These are phyloP conservation scores for Actinia tenebrosa DNA, from an alignment of 64 coral and sea anemone species.

Conservation along the genomic window DNA sequence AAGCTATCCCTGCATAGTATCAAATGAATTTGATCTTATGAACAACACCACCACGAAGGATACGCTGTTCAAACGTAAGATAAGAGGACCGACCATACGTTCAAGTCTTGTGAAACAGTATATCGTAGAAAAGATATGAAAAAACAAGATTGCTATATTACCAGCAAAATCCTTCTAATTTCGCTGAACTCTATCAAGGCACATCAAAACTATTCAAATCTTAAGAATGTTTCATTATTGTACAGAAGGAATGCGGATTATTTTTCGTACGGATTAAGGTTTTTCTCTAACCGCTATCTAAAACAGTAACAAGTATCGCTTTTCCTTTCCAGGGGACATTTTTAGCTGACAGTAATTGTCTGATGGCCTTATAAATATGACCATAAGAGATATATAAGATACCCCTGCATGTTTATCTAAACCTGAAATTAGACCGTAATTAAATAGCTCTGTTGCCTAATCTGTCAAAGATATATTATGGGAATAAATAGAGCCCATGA, in stretches of 20 bases:
- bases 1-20: no score
- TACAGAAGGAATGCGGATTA: neutral
- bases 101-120: neutral
- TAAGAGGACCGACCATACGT: neutral
- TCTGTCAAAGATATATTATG: neutral
- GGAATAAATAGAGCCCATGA: neutral
- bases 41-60: neutral
- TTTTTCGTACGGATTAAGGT: neutral
- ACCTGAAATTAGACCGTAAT: neutral
- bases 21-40: neutral
- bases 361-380: neutral
- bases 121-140: no score
- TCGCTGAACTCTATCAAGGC: neutral
- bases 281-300: neutral
- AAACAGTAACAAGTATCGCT: neutral
- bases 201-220: neutral
- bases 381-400: neutral
- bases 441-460: neutral
- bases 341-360: constrained; percentile 1
- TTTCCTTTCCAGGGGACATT: neutral
- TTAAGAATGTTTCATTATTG: neutral
- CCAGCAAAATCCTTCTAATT: neutral
- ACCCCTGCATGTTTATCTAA: neutral
- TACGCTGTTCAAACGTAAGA: neutral
- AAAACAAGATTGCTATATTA: neutral